Base-by-base conservation (phyloP, 2,113 vertebrate species). In the Rhynchomys soricoides region DNA sequence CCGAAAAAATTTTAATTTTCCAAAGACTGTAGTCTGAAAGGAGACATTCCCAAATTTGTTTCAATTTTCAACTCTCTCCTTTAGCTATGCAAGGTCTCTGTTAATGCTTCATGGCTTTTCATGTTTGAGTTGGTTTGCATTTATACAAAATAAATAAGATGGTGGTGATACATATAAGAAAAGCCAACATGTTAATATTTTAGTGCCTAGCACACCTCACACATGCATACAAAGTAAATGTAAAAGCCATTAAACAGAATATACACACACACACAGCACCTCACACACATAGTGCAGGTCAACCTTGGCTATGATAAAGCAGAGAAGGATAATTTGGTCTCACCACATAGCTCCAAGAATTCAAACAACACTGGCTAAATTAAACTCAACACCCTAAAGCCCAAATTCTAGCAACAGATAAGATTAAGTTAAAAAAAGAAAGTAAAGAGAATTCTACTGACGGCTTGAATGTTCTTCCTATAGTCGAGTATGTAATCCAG, bases 381-480 rank as follows among this genome's bases (percentile, higher is more conserved):
- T 86, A 93, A 79, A 79, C 88, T 88, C 62, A 90, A 73, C 9
- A 85, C 29, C 31, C 34, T 43, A 64, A 59, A 66, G 50, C 57
- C 52, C 68, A 85, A 90, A 92, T 75, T 50, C 52, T 82, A 94
- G 26, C 19, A 82, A 68, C 43, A 89, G 15, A 66, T 78, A 68
- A 34, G n/a, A 57, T 22, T 10, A 94, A 70, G 9, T 86, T 29
- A 86, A 74, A 87, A n/a, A n/a, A n/a, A n/a, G n/a, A 96, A 48
- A 68, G 94, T 22, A 89, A 22, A 50, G 75, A 82, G 50, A 90
- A 86, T 88, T 90, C 57, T 94, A 75, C 26, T 90, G 45, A 43
- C 66, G 50, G 26, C 55, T 86, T 86, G 89, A 93, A 71, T 50
- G 74, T 92, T 93, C 50, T 91, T 90, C 55, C 68, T 86, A 87